Conservation (phyloP, 2,797 vertebrate genomes). For the Bucorvus abyssinicus region DNA sequence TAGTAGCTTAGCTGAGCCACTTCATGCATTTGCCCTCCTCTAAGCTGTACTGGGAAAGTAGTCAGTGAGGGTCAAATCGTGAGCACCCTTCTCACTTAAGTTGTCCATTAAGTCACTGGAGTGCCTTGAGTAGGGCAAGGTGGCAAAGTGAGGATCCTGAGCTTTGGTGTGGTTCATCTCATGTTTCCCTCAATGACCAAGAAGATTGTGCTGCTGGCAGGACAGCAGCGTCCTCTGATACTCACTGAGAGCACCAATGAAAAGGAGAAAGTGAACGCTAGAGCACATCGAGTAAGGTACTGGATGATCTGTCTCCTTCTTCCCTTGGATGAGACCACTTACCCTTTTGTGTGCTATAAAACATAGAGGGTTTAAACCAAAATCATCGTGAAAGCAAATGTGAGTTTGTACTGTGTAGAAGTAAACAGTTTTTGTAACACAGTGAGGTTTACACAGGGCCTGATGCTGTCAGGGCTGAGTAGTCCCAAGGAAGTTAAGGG, state of each 20-base stretch:
- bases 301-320: background rate
- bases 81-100: background rate
- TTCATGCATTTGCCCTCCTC: background rate
- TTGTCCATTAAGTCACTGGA: background rate
- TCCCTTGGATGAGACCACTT: slow-evolving; percentile 1
- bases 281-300: background rate
- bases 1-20: background rate
- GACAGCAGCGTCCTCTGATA: background rate
- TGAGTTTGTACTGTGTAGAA: slow-evolving; percentile 5
- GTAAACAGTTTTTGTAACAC: slow-evolving; percentile 10
- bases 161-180: slow-evolving; percentile 10
- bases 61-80: background rate
- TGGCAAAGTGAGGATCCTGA: slow-evolving; percentile 14
- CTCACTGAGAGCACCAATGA: background rate
- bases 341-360: slow-evolving; percentile 37
- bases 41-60: background rate
- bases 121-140: background rate
- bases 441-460: slow-evolving; percentile 3
- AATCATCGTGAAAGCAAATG: background rate
- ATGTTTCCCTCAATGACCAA: background rate
- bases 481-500: slow-evolving; percentile 5
- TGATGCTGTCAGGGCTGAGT: background rate
- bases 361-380: slow-evolving; percentile 19
- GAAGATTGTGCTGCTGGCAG: background rate
- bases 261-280: background rate